A percentile compares a stretch with the other conserved stretches of the same genome.
Evolutionary conservation across 2,113 vertebrate species (phyloP).

Genomic region (Sander lucioperca): DNA sequence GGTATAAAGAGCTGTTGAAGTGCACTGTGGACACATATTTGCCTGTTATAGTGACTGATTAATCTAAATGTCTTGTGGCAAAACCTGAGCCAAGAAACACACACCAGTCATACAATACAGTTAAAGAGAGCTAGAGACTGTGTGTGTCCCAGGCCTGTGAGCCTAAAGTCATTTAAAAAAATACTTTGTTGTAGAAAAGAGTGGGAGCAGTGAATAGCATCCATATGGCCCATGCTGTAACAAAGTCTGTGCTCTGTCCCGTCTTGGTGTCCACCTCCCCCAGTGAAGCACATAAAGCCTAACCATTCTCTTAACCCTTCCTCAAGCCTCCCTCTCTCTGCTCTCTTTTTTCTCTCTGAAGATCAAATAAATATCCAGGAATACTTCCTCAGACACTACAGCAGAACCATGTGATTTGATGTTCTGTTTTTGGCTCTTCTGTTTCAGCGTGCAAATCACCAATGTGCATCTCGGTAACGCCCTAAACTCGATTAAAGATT

Average conservation of each 20-base stretch:
- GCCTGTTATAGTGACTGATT: slow-evolving; percentile 66
- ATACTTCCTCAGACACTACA: slow-evolving; percentile 25
- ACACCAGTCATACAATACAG: slow-evolving; percentile 33
- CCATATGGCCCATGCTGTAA: slow-evolving; percentile 65
- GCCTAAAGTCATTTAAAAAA: slow-evolving; percentile 52
- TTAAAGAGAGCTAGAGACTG: slow-evolving; percentile 3
- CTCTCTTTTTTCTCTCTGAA: slow-evolving; percentile 31
- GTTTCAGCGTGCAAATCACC: slow-evolving; percentile 58
- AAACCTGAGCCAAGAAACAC: slow-evolving; percentile 66
- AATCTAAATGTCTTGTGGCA: slow-evolving; percentile 54
- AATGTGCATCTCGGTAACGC: slow-evolving; percentile 37
- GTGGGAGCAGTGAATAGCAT: slow-evolving; percentile 58
- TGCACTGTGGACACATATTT: slow-evolving; percentile 43
- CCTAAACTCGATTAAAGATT: slow-evolving; percentile 68
- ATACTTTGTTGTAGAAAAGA: slow-evolving; percentile 48
- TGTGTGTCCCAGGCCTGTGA: slow-evolving; percentile 38
- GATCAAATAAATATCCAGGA: slow-evolving; percentile 56
- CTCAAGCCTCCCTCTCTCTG: background rate
- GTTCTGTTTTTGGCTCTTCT: slow-evolving; percentile 61
- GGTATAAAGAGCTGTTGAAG: slow-evolving; percentile 35
- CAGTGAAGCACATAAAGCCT: slow-evolving; percentile 55
- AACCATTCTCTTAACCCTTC: slow-evolving; percentile 27
- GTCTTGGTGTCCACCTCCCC: slow-evolving; percentile 49
- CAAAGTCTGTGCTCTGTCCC: slow-evolving; percentile 35
- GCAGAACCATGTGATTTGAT: slow-evolving; percentile 51